Percentiles rank a stretch among this genome's conserved stretches.
These are phyloP conservation scores for Tribolium castaneum DNA, from an alignment of 1,140 invertebrate genomes.

Conservation along the genomic window DNA sequence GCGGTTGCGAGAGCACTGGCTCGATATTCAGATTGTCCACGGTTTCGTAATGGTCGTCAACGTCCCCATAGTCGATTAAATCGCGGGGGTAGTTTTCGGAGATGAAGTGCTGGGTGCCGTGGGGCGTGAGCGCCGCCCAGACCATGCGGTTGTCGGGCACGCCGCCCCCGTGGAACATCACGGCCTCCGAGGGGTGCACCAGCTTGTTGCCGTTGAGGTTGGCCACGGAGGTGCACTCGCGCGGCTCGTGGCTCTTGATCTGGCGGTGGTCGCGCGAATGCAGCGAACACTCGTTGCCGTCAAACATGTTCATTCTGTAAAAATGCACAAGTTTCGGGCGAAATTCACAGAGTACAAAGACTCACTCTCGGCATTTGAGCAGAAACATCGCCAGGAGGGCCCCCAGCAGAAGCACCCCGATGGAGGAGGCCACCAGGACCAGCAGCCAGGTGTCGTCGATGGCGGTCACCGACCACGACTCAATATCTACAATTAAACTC, in stretches of 20 bases:
- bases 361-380: constrained; percentile 85
- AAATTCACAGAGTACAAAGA: constrained; percentile 54
- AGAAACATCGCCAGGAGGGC: constrained; percentile 81
- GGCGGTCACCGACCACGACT: constrained; percentile 61
- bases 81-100: constrained; percentile 70
- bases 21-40: constrained; percentile 71
- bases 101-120: constrained; percentile 78
- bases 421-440: constrained; percentile 80
- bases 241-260: constrained; percentile 55
- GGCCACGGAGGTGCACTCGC: constrained; percentile 55
- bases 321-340: neutral
- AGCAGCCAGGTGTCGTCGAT: constrained; percentile 85
- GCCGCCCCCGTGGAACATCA: constrained; percentile 56
- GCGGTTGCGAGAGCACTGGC: constrained; percentile 57
- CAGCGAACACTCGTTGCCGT: constrained; percentile 57
- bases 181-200: constrained; percentile 57
- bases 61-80: constrained; percentile 65
- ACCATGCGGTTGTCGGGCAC: constrained; percentile 74
- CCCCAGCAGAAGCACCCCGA: constrained; percentile 81
- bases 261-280: constrained; percentile 54
- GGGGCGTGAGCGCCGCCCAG: constrained; percentile 85
- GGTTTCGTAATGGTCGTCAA: constrained; percentile 81
- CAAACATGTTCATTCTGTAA: constrained; percentile 61
- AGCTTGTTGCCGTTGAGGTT: constrained; percentile 56
- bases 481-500: constrained; percentile 48